Evolutionary conservation across 2,797 vertebrate genomes (phyloP).

Genomic region (Sebastes variabilis): DNA sequence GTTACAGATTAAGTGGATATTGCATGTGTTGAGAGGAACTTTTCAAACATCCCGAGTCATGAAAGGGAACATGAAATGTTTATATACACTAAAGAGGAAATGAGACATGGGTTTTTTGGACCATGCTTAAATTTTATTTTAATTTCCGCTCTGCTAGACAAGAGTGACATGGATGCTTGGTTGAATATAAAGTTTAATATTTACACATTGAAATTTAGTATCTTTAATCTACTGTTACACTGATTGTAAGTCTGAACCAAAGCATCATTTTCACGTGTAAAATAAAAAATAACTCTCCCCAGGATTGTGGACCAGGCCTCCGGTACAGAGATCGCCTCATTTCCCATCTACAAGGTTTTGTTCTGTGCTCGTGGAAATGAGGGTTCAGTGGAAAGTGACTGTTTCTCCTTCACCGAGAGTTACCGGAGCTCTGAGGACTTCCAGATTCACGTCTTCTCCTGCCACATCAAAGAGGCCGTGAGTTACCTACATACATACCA

Average conservation of each 20-base stretch:
- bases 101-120: neutral
- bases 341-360: constrained; percentile 96
- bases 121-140: neutral
- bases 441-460: constrained; percentile 97
- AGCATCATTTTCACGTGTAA: neutral
- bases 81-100: constrained; percentile 23
- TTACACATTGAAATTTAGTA: neutral
- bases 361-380: constrained; percentile 93
- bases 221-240: neutral
- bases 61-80: constrained; percentile 4
- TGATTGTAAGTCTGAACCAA: neutral
- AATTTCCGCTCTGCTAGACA: neutral
- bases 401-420: constrained; percentile 97
- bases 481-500: constrained; percentile 69
- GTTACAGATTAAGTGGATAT: neutral
- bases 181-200: neutral
- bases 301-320: constrained; percentile 92
- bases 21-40: neutral
- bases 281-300: neutral
- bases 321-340: constrained; percentile 90
- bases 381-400: constrained; percentile 89
- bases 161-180: neutral
- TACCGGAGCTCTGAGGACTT: constrained; percentile 95
- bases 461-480: constrained; percentile 98
- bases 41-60: neutral